These are phyloP conservation scores for Hipposideros armiger DNA, from an alignment of 2,113 vertebrate species.

Conservation along the genomic window DNA sequence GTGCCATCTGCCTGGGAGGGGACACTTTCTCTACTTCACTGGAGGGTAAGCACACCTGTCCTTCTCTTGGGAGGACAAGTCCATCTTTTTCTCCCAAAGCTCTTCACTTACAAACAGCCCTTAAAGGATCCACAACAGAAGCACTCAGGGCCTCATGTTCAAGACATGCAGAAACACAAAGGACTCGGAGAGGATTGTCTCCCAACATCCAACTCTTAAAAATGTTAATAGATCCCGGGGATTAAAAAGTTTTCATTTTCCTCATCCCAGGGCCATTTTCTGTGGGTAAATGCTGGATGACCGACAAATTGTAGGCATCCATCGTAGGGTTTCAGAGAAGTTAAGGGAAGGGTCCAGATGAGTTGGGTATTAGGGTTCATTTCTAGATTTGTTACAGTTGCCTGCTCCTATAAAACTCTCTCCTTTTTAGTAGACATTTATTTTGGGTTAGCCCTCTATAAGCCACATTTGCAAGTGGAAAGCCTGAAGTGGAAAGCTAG, in stretches of 20 bases:
- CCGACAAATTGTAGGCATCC: background rate
- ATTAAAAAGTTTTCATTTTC: background rate
- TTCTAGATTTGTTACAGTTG: background rate
- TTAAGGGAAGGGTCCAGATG: background rate
- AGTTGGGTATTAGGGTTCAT: background rate
- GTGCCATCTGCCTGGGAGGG: background rate
- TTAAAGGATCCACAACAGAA: background rate
- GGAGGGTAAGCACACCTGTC: rapidly evolving
- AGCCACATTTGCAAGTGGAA: background rate
- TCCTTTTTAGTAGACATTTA: background rate
- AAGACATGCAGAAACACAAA: background rate
- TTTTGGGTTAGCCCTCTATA: background rate
- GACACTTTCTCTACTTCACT: background rate
- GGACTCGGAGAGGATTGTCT: no score
- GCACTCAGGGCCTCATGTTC: background rate
- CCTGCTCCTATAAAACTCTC: background rate
- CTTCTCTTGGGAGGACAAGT: background rate
- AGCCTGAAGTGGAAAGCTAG: rapidly evolving
- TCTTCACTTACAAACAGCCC: background rate
- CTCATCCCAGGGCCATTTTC: background rate
- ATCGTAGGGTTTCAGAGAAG: background rate
- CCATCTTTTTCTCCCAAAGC: background rate
- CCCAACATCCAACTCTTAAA: background rate
- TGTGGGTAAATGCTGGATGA: background rate
- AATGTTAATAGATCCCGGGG: background rate